Base-by-base conservation (phyloP, 64 coral and sea anemone genomes). In the Porites australiensis region DNA sequence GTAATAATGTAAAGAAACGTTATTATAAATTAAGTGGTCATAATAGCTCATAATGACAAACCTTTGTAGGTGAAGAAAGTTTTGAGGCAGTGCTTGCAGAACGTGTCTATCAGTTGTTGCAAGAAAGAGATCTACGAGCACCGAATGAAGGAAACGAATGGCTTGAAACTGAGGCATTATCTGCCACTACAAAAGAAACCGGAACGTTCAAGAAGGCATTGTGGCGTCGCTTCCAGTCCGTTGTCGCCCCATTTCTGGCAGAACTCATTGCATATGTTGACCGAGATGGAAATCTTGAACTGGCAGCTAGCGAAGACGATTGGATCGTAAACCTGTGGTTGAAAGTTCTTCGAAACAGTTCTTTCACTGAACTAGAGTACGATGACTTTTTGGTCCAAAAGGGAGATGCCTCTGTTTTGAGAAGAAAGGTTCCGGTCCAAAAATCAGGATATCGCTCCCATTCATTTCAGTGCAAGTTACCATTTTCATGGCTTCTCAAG, bases 401-500 rank as follows among this genome's bases (percentile, higher is more conserved):
- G 9, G 75, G 69, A 23, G 58, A 88, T 75, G 2, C 64, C 8
- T n/a, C 27, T 9, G 70, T 20, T 15, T 47, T 97, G 44, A 72
- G 82, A 5, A 86, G 54, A 23, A 74, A 86, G 8, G 95, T 93
- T 23, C 91, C n/a, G 19, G 89, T 97, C 7, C 77, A 64, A 70
- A 90, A 57, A 19, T 90, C 92, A 19, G 95, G 95, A 14, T 37
- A 65, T 22, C 75, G 55, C 59, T 53, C 51, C 47, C 92, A 90
- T 74, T n/a, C 22, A 3, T 97, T 97, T 21, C 73, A 97, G 16
- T 86, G 88, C 54, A 78, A 50, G 76, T 87, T 91, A 14, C 92
- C 95, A 6, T 98, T 98, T 89, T 98, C 95, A 3, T 98, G 83
- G 88, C 82, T 98, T 5, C 10, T 98, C 62, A 94, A 94, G 63